Base-by-base conservation (phyloP, 1,140 invertebrate genomes). In the Lepidotrigona ventralis region DNA sequence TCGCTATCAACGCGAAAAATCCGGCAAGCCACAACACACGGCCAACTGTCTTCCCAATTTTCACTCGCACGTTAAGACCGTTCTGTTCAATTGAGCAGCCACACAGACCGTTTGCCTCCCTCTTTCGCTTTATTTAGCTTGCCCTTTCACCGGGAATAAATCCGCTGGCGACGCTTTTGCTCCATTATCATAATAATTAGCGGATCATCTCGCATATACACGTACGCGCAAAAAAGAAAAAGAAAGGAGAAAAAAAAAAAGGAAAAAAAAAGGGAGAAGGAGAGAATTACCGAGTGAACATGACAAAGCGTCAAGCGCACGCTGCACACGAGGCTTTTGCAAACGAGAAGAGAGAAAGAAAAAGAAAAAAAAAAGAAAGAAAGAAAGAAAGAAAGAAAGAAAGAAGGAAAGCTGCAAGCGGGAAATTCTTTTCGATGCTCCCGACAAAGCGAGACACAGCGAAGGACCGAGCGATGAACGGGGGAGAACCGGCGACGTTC, bases 61-160 rank as follows among this genome's bases (percentile, higher is more conserved):
- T 63, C 26, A 19, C 19, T 23, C 21, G 21, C 8, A 9, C 39
- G 46, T 51, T 54, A 78, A 53, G 63, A 54, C 63, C 17, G 53
- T 78, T 66, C 76, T n/a, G 63, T 78, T 51, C 51, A 68, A 78
- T 68, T 78, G 68, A 69, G n/a, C n/a, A 23, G 53, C n/a, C n/a
- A n/a, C n/a, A 11, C 15, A 51, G 26, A 53, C 51, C 51, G 46
- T 68, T 68, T 26, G 3, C 76, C 46, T 33, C 54, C 63, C 29
- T 70, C 53, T 53, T 33, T 33, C 14, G 21, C 76, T 33, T 68
- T 54, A 33, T 68, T 54, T 53, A 66, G 46, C 26, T 29, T 78
- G 54, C 23, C 23, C 73, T 54, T 78, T 68, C 76, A 33, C 23
- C 5, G 76, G 26, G 26, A 68, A 54, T 17, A 46, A 29, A 78